These are phyloP conservation scores for Laterallus jamaicensis DNA, from an alignment of 2,113 vertebrate genomes.

Conservation along the genomic window DNA sequence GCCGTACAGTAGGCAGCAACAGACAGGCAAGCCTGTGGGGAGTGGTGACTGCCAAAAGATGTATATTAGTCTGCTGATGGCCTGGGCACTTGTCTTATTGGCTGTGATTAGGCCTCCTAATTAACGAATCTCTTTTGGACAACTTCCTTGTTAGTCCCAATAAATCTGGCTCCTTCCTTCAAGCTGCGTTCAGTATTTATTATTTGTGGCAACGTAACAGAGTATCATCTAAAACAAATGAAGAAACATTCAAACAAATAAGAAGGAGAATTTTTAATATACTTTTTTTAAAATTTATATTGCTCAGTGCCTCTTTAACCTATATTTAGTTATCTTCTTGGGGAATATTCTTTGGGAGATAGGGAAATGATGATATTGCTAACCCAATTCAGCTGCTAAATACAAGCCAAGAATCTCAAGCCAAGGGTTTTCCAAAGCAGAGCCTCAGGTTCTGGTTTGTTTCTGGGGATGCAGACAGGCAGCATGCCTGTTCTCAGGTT, in stretches of 20 bases:
- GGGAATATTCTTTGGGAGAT: neutral
- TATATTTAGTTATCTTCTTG: neutral
- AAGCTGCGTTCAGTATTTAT: neutral
- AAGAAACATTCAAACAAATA: neutral
- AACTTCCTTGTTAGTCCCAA: constrained; percentile 25
- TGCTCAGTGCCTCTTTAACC: neutral
- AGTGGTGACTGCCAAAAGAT: constrained; percentile 46
- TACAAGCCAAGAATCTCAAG: neutral
- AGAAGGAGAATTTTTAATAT: neutral
- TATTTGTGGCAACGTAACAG: neutral
- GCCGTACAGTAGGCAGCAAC: constrained; percentile 28
- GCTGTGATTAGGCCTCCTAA: constrained; percentile 41
- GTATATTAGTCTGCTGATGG: constrained; percentile 7
- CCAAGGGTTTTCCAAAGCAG: neutral
- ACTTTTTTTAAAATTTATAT: neutral
- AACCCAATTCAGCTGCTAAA: neutral
- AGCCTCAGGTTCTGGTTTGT: neutral
- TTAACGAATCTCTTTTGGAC: constrained; percentile 50
- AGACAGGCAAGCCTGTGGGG: constrained; percentile 30
- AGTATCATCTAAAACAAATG: neutral
- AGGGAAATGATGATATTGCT: neutral
- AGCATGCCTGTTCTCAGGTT: neutral
- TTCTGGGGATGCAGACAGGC: neutral
- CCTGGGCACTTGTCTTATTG: constrained; percentile 11
- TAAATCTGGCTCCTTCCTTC: constrained; percentile 36